A percentile compares a stretch with the other conserved stretches of the same genome.
Evolutionary conservation across 2,797 vertebrate genomes (phyloP).

Genomic region (Enteromius anoplus): DNA sequence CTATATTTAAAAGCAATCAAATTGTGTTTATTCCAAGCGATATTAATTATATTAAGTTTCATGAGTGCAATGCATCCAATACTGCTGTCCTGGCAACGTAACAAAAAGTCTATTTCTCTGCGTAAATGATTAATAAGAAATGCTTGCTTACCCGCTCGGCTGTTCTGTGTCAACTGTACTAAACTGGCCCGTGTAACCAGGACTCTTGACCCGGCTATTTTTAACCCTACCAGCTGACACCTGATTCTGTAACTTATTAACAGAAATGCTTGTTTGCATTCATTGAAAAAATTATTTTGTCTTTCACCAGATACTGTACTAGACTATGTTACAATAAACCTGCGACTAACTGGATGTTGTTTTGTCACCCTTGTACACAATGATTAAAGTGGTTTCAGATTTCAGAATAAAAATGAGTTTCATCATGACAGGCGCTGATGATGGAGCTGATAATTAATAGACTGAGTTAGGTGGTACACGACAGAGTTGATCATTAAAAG

Average conservation of each 20-base stretch:
- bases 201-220: conserved; percentile 52
- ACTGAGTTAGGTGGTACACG: neutral
- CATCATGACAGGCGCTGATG: neutral
- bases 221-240: conserved; percentile 38
- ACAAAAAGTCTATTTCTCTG: neutral
- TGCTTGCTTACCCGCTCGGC: conserved; percentile 40
- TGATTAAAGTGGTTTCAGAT: neutral
- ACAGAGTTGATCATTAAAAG: conserved; percentile 17
- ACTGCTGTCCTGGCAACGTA: conserved; percentile 12
- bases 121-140: conserved; percentile 2
- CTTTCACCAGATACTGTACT: neutral
- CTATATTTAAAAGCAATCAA: conserved; percentile 32
- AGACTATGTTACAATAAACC: neutral
- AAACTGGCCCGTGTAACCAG: conserved; percentile 54
- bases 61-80: conserved; percentile 29
- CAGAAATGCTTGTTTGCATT: conserved; percentile 24
- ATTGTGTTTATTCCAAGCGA: conserved; percentile 17
- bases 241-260: conserved; percentile 6
- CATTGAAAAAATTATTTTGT: neutral
- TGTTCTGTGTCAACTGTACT: conserved; percentile 55
- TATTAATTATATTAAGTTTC: conserved; percentile 31
- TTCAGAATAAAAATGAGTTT: conserved; percentile 2
- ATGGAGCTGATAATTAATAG: conserved; percentile 25
- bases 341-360: neutral
- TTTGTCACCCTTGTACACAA: neutral